A percentile compares a stretch with the other conserved stretches of the same genome.
Conservation (phyloP, 2,113 vertebrate genomes). For the Argyrosomus japonicus region DNA sequence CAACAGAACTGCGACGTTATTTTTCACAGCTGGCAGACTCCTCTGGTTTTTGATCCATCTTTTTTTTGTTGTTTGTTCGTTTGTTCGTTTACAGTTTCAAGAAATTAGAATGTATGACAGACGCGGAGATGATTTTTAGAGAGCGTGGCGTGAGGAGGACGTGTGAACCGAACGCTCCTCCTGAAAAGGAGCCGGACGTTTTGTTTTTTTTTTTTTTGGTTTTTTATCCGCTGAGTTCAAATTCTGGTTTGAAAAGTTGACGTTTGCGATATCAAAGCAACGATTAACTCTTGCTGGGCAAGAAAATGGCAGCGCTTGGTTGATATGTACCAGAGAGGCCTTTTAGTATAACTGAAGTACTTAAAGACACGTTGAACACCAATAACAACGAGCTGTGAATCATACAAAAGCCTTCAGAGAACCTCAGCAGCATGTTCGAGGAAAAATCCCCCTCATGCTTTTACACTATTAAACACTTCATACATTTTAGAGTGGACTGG, state of each 20-base stretch:
- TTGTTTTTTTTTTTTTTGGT: background rate
- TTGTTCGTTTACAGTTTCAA: constrained; percentile 77
- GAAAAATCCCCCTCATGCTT: background rate
- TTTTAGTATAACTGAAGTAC: constrained; percentile 49
- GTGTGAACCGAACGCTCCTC: constrained; percentile 1
- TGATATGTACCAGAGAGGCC: constrained; percentile 41
- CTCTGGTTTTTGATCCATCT: constrained; percentile 77
- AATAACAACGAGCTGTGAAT: constrained; percentile 42
- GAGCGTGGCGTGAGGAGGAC: constrained; percentile 39
- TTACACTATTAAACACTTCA: background rate
- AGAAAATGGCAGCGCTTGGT: constrained; percentile 59
- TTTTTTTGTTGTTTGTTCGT: constrained; percentile 45
- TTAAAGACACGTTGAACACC: constrained; percentile 26
- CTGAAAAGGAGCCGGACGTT: constrained; percentile 9
- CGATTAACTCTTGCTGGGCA: constrained; percentile 82
- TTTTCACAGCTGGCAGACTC: constrained; percentile 77
- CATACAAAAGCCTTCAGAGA: constrained; percentile 50
- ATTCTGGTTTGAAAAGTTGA: constrained; percentile 82
- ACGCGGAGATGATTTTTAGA: constrained; percentile 64
- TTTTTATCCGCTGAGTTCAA: constrained; percentile 32
- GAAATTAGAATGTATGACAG: constrained; percentile 83
- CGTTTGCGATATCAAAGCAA: constrained; percentile 81
- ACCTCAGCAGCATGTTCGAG: constrained; percentile 1
- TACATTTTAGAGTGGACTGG: too few relatives aligned
- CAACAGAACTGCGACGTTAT: constrained; percentile 85